These are phyloP conservation scores for Dermatophagoides farinae DNA, from an alignment of 1,140 invertebrate species.

Conservation along the genomic window DNA sequence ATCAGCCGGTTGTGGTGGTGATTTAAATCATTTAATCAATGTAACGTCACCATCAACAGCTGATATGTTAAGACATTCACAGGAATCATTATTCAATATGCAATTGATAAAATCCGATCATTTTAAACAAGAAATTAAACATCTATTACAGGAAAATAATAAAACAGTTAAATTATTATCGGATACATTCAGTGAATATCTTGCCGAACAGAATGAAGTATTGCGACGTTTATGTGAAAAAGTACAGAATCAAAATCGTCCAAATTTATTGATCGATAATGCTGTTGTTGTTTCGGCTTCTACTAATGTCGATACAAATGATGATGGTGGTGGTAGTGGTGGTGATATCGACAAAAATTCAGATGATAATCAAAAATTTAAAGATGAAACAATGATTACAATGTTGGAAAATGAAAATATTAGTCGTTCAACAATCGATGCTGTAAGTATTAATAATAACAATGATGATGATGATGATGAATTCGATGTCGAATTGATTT, in stretches of 20 bases:
- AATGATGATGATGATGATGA: conserved; percentile 1
- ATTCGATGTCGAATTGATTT: neutral
- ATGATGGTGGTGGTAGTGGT: neutral
- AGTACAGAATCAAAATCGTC: neutral
- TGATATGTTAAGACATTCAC: conserved; percentile 15
- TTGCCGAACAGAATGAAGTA: conserved; percentile 43
- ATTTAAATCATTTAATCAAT: no score
- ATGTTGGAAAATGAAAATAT: neutral
- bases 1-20: conserved; percentile 31
- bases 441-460: neutral
- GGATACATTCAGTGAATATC: conserved; percentile 39
- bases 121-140: conserved; percentile 19
- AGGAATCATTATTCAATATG: conserved; percentile 28
- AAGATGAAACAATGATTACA: conserved; percentile 7
- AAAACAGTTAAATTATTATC: conserved; percentile 50
- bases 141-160: conserved; percentile 37
- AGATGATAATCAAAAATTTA: neutral
- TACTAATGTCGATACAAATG: neutral
- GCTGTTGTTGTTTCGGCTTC: no score
- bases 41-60: conserved; percentile 30
- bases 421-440: neutral
- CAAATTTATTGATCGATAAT: no score
- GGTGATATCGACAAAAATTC: neutral
- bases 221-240: conserved; percentile 16
- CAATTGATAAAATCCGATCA: conserved; percentile 29